A percentile compares a stretch with the other conserved stretches of the same genome.
Evolutionary conservation across 2,888 invertebrate genomes (phyloP).

Genomic region (Malthinus flaveolus): DNA sequence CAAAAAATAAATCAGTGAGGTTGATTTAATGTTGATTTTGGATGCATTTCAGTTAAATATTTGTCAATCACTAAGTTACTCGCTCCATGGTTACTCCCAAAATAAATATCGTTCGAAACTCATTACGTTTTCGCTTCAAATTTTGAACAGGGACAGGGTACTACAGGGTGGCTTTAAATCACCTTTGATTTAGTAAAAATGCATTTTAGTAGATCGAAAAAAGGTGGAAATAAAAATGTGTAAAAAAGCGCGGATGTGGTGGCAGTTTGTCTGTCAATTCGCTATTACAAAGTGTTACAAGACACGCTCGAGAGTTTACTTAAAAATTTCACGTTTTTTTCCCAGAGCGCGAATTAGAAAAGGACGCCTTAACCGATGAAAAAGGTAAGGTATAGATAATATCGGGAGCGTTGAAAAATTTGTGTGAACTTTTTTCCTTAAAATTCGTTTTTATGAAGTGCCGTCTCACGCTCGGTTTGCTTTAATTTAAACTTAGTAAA

Average conservation of each 20-base stretch:
- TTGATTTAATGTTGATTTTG: conserved; percentile 20
- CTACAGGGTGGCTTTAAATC: background rate
- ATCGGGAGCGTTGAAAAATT: conserved; percentile 42
- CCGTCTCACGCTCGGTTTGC: conserved; percentile 24
- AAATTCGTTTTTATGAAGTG: conserved; percentile 26
- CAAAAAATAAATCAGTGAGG: background rate
- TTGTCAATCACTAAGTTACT: conserved; percentile 19
- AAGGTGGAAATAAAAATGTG: conserved; percentile 24
- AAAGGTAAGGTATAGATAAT: conserved; percentile 37
- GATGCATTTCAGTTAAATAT: conserved; percentile 20
- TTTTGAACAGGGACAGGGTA: background rate
- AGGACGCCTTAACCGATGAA: conserved; percentile 11
- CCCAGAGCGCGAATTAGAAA: conserved; percentile 23
- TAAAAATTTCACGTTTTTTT: conserved; percentile 41
- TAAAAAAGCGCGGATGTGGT: conserved; percentile 47
- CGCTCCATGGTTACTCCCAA: too few species aligned
- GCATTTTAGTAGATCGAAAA: too few species aligned
- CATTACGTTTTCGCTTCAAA: conserved; percentile 15
- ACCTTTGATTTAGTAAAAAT: conserved; percentile 3
- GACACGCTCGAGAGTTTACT: conserved; percentile 48
- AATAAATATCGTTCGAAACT: conserved; percentile 29
- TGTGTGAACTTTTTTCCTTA: conserved; percentile 34
- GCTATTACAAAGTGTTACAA: conserved; percentile 48
- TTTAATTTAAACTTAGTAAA: conserved; percentile 27
- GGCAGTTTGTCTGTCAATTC: conserved; percentile 48